phyloP scores from a whole-genome alignment of 2,113 vertebrate species.

The Promerops cafer region DNA sequence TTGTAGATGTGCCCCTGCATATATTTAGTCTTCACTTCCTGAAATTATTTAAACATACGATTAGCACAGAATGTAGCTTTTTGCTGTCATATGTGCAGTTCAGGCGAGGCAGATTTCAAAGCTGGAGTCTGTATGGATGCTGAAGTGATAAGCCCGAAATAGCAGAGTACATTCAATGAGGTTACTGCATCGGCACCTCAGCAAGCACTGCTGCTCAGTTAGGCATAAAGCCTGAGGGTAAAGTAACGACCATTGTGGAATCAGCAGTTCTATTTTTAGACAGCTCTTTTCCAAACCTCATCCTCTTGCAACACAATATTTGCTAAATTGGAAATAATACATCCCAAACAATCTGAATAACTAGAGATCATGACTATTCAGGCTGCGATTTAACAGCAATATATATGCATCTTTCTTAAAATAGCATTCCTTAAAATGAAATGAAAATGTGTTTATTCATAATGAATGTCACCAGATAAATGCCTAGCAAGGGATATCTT shows the following conservation, averaged over 20 bases:
- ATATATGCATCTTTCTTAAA: neutral
- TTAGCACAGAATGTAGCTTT: neutral
- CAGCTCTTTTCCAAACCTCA: neutral
- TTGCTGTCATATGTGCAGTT: neutral
- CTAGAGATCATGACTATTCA: neutral
- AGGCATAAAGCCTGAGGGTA: conserved; percentile 46
- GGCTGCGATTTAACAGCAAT: neutral
- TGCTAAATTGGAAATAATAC: conserved; percentile 3
- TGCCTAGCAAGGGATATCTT: neutral
- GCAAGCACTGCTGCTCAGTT: conserved; percentile 12
- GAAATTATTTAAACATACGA: neutral
- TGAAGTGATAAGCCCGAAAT: conserved; percentile 1
- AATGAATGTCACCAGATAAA: neutral
- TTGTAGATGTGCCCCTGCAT: neutral
- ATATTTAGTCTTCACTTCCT: neutral
- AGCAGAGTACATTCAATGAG: conserved; percentile 14
- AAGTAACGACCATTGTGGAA: conserved; percentile 17
- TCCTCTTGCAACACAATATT: neutral
- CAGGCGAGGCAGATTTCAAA: neutral
- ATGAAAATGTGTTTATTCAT: neutral
- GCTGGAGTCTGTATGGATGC: neutral
- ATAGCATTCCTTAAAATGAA: neutral
- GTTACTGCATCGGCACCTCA: conserved; percentile 29
- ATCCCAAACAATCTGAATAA: neutral
- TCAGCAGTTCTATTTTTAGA: conserved; percentile 65